A percentile compares a stretch with the other conserved stretches of the same genome.
Conservation (phyloP, 2,888 invertebrate genomes). For the Athalia circularis region DNA sequence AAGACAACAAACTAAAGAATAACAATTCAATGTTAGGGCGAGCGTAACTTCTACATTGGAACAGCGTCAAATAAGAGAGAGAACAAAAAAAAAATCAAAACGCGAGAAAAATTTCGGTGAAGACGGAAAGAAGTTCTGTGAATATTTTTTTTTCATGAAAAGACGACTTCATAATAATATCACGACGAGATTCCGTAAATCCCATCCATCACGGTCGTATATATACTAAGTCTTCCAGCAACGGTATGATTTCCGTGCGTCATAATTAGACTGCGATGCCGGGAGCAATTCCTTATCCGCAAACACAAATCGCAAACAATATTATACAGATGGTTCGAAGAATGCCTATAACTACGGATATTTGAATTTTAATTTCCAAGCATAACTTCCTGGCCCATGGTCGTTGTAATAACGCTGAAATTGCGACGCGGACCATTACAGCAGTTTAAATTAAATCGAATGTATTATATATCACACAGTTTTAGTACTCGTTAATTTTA, state of each 20-base stretch:
- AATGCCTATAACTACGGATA: constrained; percentile 18
- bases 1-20: too few species aligned
- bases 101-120: background rate
- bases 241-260: background rate
- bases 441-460: constrained; percentile 29
- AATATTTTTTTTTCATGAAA: background rate
- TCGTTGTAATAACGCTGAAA: constrained; percentile 23
- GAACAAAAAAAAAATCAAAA: background rate
- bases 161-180: background rate
- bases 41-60: too few species aligned
- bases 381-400: constrained; percentile 20
- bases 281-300: background rate
- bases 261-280: constrained; percentile 5
- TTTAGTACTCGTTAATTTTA: constrained; percentile 33
- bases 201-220: background rate
- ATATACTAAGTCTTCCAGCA: constrained; percentile 3
- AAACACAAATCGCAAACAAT: constrained; percentile 3
- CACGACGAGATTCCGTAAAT: background rate
- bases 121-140: background rate
- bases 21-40: too few species aligned
- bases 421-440: constrained; percentile 21
- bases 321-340: background rate
- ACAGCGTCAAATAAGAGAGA: too few species aligned
- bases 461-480: constrained; percentile 7
- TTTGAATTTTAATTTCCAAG: constrained; percentile 21